Evolutionary conservation across 1,140 invertebrate species (phyloP), one percentile per base, ranked within the genome.

Genomic region (Aphaenogaster floridana): DNA sequence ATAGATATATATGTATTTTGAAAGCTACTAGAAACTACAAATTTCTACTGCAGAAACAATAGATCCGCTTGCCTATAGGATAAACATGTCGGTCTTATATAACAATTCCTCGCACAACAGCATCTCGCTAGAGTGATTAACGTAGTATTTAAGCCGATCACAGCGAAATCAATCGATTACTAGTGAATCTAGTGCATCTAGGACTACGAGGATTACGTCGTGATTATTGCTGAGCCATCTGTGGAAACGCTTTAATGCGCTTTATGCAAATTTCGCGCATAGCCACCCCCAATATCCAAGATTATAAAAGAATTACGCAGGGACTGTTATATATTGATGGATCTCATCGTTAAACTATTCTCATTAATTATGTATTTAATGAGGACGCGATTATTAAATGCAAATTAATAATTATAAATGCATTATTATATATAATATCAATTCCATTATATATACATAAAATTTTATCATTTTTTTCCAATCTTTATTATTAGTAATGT

Each of bases 121-220:
- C 90, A 74, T 91, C 80, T 91, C 83, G 59, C 87, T 61, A 88
- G 71, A 81, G 83, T 88, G 87, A 91, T 90, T 90, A 88, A 88
- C 86, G 81, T 68, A 86, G 87, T 88, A 91, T 91, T 91, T 90
- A 91, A 91, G 89, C 90, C 90, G 90, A 91, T 91, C 90, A 81
- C 78, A 91, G 88, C 63, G 79, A 90, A 91, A 91, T 91, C 84
- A 91, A 91, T 91, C 84, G 90, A 91, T 91, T 91, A 89, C 89
- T 66, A 59, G 78, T 59, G 68, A 88, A 77, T 69, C 66, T 85
- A 87, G 76, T 86, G 78, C 68, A 89, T 77, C 74, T 91, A 88
- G 89, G 59, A 91, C 83, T 68, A 78, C 69, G 59, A 80, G 90
- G 90, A 91, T 91, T 91, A 90, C 79, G 74, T 42, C 48, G 57